Percentiles rank a stretch among this genome's conserved stretches.
These are phyloP conservation scores for Oncorhynchus masou DNA, from an alignment of 2,113 vertebrate genomes.

Conservation along the genomic window DNA sequence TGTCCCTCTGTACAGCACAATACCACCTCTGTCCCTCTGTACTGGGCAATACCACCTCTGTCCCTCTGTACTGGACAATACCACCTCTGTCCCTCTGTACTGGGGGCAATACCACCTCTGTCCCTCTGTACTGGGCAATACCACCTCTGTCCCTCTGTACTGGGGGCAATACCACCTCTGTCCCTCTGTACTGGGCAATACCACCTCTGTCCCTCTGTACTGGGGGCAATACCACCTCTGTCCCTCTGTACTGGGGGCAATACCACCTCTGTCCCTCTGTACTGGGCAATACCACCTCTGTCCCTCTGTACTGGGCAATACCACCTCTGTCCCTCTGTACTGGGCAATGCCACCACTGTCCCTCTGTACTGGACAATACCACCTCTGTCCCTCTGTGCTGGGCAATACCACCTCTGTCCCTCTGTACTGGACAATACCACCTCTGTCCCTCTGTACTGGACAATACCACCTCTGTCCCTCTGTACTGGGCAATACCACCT, in stretches of 20 bases:
- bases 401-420: too few species aligned
- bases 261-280: constrained; percentile 16
- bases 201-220: constrained; percentile 15
- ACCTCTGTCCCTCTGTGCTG: constrained; percentile 18
- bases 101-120: constrained; percentile 14
- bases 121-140: constrained; percentile 3
- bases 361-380: constrained; percentile 4
- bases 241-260: neutral
- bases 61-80: too few species aligned
- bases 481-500: constrained; percentile 11
- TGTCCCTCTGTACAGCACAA: constrained; percentile 19
- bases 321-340: constrained; percentile 15
- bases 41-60: constrained; percentile 16
- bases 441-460: constrained; percentile 21
- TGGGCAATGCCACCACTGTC: too few species aligned
- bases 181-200: constrained; percentile 3
- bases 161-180: too few species aligned
- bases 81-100: neutral
- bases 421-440: constrained; percentile 6
- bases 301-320: constrained; percentile 3
- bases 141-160: constrained; percentile 15
- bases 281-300: too few species aligned
- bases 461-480: too few species aligned
- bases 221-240: too few species aligned
- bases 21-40: too few species aligned